A percentile compares a stretch with the other conserved stretches of the same genome.
phyloP scores from a whole-genome alignment of 2,113 vertebrate genomes.

The Platysternon megacephalum region DNA sequence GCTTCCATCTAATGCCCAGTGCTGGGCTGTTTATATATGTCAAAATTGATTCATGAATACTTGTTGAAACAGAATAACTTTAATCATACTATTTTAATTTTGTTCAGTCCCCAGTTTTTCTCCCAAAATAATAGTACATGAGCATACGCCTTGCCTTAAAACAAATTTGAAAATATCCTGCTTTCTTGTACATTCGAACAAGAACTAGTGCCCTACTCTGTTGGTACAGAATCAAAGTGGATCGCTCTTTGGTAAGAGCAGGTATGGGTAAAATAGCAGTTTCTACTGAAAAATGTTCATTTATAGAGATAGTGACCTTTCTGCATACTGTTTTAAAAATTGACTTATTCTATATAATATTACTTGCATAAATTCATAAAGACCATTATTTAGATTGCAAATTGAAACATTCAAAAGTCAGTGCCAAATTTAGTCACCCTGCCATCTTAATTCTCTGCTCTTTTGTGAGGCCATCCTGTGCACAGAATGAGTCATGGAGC shows the following conservation, averaged over 20 bases:
- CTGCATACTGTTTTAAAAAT: not conserved
- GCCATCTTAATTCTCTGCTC: too few species aligned
- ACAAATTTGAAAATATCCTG: too few species aligned
- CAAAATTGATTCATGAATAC: not conserved
- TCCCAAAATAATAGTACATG: not conserved
- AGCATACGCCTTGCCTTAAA: not conserved
- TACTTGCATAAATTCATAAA: not conserved
- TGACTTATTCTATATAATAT: not conserved
- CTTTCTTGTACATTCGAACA: too few species aligned
- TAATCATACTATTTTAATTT: too few species aligned
- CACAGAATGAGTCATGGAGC: too few species aligned
- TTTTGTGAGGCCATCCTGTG: too few species aligned
- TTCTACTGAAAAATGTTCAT: not conserved
- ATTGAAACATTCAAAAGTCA: not conserved
- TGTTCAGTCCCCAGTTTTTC: too few species aligned
- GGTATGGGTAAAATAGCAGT: not conserved
- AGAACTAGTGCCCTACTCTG: too few species aligned
- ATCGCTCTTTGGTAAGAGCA: not conserved
- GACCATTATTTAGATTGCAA: not conserved
- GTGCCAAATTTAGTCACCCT: too few species aligned
- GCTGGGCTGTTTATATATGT: not conserved
- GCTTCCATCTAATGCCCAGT: not conserved
- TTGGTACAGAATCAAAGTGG: not conserved
- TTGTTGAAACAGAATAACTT: too few species aligned
- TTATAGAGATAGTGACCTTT: not conserved